Evolutionary conservation across 2,888 invertebrate species (phyloP).

Genomic region (Hydraecia micacea): DNA sequence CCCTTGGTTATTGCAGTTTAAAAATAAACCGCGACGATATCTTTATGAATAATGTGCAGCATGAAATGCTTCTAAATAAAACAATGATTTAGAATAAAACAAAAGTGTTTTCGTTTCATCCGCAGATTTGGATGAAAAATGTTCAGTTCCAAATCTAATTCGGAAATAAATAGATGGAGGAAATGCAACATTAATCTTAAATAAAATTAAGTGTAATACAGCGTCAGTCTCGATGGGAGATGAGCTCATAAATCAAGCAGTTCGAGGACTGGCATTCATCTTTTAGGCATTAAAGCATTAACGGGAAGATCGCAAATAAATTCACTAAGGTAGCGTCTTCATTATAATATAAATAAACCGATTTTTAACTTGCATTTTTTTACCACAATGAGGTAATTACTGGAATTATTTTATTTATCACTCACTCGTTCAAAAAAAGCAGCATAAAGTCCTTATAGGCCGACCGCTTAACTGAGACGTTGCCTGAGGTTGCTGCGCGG

Average conservation of each 20-base stretch:
- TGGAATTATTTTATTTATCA: not conserved
- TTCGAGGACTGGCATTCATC: constrained; percentile 70
- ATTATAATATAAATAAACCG: constrained; percentile 3
- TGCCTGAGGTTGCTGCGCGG: no score
- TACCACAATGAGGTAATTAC: not conserved
- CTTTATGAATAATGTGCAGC: constrained; percentile 56
- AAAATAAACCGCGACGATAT: constrained; percentile 63
- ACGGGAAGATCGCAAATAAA: constrained; percentile 40
- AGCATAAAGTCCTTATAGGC: not conserved
- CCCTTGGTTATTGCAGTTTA: constrained; percentile 63
- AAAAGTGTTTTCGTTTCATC: constrained; percentile 37
- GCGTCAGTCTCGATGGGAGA: constrained; percentile 63
- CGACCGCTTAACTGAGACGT: no score
- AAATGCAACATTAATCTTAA: constrained; percentile 60
- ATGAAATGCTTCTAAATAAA: constrained; percentile 50
- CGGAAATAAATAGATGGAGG: constrained; percentile 52
- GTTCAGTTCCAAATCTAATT: constrained; percentile 43
- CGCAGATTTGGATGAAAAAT: constrained; percentile 52
- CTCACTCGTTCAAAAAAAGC: not conserved
- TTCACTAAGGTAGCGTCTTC: constrained; percentile 21
- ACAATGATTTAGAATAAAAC: constrained; percentile 36
- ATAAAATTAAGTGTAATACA: constrained; percentile 58
- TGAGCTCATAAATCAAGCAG: constrained; percentile 74
- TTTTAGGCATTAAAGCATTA: constrained; percentile 67
- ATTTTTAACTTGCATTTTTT: not conserved